Percentiles rank a stretch among this genome's conserved stretches.
Evolutionary conservation across 2,888 invertebrate species (phyloP).

Genomic region (Drosophila siamana): DNA sequence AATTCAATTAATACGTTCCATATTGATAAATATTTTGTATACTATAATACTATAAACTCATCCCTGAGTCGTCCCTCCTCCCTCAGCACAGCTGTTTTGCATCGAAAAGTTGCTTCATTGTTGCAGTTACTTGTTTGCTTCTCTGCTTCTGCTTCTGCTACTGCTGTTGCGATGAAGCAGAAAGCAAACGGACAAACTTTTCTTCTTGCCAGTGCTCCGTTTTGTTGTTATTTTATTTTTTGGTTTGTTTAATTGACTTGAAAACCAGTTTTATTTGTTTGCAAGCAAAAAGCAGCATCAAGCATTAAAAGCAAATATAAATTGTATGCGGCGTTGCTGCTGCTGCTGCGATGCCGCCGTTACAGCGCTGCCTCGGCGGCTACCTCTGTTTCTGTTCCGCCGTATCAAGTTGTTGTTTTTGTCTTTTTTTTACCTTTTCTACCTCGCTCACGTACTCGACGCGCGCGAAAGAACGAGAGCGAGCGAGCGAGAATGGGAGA

Average conservation of each 20-base stretch:
- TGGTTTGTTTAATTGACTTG: constrained; percentile 72
- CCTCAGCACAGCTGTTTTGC: constrained; percentile 39
- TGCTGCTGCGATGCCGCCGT: no score
- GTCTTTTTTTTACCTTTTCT: constrained; percentile 45
- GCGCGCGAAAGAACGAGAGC: constrained; percentile 12
- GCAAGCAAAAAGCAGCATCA: constrained; percentile 68
- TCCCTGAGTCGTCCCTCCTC: neutral
- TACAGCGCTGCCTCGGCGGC: constrained; percentile 31
- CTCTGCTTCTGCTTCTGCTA: constrained; percentile 13
- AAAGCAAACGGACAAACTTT: constrained; percentile 26
- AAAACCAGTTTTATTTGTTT: constrained; percentile 78
- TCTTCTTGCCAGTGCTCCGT: constrained; percentile 38
- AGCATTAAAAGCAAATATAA: constrained; percentile 76
- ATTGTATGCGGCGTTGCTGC: constrained; percentile 57
- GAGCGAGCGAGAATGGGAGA: constrained; percentile 7
- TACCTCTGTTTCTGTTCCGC: constrained; percentile 29
- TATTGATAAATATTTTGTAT: neutral
- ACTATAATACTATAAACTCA: no score
- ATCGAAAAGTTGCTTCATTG: constrained; percentile 42
- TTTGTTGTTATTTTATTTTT: constrained; percentile 51
- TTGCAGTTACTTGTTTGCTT: constrained; percentile 16
- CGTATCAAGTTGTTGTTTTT: constrained; percentile 17
- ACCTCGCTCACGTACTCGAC: constrained; percentile 27
- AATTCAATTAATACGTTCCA: constrained; percentile 1
- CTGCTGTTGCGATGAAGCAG: constrained; percentile 17